Evolutionary conservation across 2,113 vertebrate genomes (phyloP).

Genomic region (Phylloscopus whistleri): DNA sequence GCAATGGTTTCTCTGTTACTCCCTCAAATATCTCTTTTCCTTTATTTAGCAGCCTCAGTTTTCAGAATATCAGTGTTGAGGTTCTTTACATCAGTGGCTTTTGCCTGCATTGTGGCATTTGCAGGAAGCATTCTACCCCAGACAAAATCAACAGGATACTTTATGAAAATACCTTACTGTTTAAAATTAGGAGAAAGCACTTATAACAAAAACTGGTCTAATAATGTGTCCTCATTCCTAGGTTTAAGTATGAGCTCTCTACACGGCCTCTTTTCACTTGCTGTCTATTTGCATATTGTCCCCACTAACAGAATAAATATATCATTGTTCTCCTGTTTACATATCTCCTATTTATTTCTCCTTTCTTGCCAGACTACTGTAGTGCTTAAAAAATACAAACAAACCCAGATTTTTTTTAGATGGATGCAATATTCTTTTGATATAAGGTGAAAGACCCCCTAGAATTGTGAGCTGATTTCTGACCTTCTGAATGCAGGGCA

Average conservation of each 20-base stretch:
- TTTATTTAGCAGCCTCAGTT: neutral
- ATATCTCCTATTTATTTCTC: neutral
- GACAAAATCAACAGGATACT: neutral
- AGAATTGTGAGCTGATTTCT: neutral
- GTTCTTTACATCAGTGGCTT: neutral
- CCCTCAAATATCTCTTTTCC: neutral
- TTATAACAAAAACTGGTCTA: neutral
- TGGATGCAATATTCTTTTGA: neutral
- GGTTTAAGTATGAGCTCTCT: neutral
- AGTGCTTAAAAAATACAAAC: neutral
- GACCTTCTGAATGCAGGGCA: neutral
- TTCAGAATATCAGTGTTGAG: neutral
- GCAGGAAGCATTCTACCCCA: neutral
- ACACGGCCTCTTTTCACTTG: neutral
- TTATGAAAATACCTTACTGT: neutral
- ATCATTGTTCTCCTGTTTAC: neutral
- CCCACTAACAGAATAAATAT: neutral
- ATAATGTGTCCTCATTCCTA: neutral
- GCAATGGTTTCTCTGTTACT: neutral
- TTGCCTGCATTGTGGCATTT: neutral
- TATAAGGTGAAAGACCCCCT: neutral
- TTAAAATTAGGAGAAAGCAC: neutral
- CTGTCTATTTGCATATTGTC: neutral
- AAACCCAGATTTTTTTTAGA: neutral
- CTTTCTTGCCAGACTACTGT: neutral